These are phyloP conservation scores for Stichodactyla mertensii DNA, from an alignment of 64 coral and sea anemone species.

Conservation along the genomic window DNA sequence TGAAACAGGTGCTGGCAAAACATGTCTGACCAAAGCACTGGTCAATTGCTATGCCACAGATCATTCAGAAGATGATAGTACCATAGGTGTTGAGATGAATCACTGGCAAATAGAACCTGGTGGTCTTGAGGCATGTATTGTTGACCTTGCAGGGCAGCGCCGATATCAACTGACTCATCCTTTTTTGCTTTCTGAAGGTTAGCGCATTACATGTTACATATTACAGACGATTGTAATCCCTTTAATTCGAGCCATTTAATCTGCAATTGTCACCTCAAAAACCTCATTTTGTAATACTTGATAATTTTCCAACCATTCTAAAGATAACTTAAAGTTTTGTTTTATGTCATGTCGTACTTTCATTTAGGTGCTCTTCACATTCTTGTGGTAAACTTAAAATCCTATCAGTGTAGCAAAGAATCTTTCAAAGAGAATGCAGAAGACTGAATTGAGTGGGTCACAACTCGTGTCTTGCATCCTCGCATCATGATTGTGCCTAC, in stretches of 20 bases:
- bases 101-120: slow-evolving; percentile 43
- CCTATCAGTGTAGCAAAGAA: slow-evolving; percentile 40
- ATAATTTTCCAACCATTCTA: too few species aligned
- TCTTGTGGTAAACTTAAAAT: slow-evolving; percentile 69
- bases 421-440: slow-evolving; percentile 69
- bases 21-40: slow-evolving; percentile 65
- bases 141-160: slow-evolving; percentile 88
- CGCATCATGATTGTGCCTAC: slow-evolving; percentile 80
- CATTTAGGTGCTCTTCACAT: slow-evolving; percentile 38
- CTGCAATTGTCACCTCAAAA: too few species aligned
- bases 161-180: slow-evolving; percentile 90
- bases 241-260: too few species aligned
- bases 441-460: slow-evolving; percentile 77
- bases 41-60: slow-evolving; percentile 33
- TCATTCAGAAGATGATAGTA: slow-evolving; percentile 52
- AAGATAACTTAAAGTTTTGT: too few species aligned
- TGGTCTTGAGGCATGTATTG: slow-evolving; percentile 74
- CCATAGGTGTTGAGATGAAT: slow-evolving; percentile 77
- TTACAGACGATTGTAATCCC: too few species aligned
- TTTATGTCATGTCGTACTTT: too few species aligned
- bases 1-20: slow-evolving; percentile 82
- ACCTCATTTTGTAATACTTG: too few species aligned
- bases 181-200: slow-evolving; percentile 93
- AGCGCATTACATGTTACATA: not conserved
- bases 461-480: slow-evolving; percentile 54